Conservation (phyloP, 2,113 vertebrate genomes). For the Dolichotis patagonum region DNA sequence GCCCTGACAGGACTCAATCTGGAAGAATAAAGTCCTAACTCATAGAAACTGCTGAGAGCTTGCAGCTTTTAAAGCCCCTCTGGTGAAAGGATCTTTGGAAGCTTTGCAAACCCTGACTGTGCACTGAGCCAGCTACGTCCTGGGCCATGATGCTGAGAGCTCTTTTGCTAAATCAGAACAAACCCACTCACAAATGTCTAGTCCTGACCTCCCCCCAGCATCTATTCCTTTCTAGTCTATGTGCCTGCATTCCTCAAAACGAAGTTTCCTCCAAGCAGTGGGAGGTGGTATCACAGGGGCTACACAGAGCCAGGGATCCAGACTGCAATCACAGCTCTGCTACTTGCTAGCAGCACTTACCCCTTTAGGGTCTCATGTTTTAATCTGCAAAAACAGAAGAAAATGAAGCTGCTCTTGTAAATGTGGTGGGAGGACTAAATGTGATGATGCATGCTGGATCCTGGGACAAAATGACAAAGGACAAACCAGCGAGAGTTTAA, state of each 20-base stretch:
- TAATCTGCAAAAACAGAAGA: constrained; percentile 13
- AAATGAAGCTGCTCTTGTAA: neutral
- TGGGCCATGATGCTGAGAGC: neutral
- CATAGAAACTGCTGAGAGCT: constrained; percentile 66
- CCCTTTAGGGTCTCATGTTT: neutral
- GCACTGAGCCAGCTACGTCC: constrained; percentile 18
- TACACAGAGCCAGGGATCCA: fast-evolving
- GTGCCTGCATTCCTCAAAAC: neutral
- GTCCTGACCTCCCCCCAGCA: neutral
- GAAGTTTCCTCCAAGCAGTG: neutral
- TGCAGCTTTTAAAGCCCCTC: constrained; percentile 72
- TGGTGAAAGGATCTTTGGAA: constrained; percentile 52
- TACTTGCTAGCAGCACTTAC: neutral
- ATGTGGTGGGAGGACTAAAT: neutral
- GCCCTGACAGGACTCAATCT: constrained; percentile 35
- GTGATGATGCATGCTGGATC: neutral
- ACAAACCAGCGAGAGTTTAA: neutral
- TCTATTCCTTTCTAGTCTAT: neutral
- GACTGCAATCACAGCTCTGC: neutral
- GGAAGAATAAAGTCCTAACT: neutral
- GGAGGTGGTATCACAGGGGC: neutral
- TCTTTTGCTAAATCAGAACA: constrained; percentile 59
- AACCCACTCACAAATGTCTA: constrained; percentile 19
- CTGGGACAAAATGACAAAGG: neutral
- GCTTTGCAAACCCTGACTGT: constrained; percentile 63